These are phyloP conservation scores for Smutsia temminckii DNA, from an alignment of 2,797 vertebrate genomes.

Conservation along the genomic window DNA sequence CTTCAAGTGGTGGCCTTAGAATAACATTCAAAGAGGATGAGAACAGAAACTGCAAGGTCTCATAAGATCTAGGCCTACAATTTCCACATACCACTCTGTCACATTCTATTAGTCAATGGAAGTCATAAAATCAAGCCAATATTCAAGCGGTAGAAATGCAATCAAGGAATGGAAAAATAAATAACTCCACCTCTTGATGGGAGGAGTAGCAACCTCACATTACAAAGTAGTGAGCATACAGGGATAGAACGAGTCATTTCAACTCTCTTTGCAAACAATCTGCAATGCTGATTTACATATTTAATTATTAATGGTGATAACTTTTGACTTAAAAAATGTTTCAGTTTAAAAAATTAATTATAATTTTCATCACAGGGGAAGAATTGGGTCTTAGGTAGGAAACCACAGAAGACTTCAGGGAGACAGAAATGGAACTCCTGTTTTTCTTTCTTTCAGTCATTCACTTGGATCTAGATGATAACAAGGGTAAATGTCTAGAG, in stretches of 20 bases:
- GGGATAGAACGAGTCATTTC: not conserved
- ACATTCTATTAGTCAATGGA: not conserved
- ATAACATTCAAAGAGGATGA: not conserved
- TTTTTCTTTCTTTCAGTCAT: not conserved
- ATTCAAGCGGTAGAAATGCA: not conserved
- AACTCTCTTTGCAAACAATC: not conserved
- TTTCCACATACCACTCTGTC: not conserved
- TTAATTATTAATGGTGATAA: not conserved
- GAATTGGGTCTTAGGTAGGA: not conserved
- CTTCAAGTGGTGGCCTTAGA: not conserved
- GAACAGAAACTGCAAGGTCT: not conserved
- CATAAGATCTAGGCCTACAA: not conserved
- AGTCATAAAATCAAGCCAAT: not conserved
- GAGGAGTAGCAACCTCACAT: not conserved
- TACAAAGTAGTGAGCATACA: not conserved
- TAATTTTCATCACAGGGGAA: not conserved
- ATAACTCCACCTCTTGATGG: not conserved
- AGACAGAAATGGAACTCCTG: not conserved
- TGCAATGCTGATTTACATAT: not conserved
- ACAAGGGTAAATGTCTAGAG: not conserved
- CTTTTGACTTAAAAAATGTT: not conserved
- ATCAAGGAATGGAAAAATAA: not conserved
- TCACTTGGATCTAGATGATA: not conserved
- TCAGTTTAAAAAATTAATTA: not conserved
- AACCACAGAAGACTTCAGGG: not conserved